Base-by-base conservation (phyloP, 2,797 vertebrate genomes). In the Rhinella marina region DNA sequence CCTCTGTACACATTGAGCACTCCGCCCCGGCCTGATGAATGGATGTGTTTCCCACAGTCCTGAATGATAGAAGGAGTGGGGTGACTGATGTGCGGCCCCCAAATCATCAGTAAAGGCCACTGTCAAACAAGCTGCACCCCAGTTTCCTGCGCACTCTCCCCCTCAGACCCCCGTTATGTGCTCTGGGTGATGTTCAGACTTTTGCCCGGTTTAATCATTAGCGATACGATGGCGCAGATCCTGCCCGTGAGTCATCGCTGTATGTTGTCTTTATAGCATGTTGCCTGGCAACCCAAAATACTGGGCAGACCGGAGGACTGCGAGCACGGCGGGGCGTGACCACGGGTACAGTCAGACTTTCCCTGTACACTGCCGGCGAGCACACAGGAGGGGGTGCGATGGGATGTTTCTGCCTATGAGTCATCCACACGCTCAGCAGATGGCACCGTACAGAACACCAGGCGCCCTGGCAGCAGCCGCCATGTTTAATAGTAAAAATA, bases 281-380 rank as follows among this genome's bases (percentile, higher is more conserved):
- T 32, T 64, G 79, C 79, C 57, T 64, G n/a, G 79, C 59, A 48
- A 81, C 79, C 79, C 79, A 81, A 81, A 81, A 81, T 81, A 62
- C 32, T 48, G 59, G 19, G 59, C 59, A 81, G 9, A 81, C 21
- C 29, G n/a, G 16, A 79, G 54, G 6, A 52, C 10, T 56, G 78
- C 32, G 17, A 19, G 78, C 0, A 1, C 0, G 57, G 79, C 29
- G 25, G 54, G 77, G 56, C 57, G 78, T 13, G 56, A 7, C 56
- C 7, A 29, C 10, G 10, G 5, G 57, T 59, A 80, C 54, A 80
- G 25, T 80, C 77, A 80, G 14, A 59, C 77, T 80, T 80, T 80
- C 77, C 77, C 7, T 23, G 61, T 62, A 59, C 57, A 19, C 25
- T 17, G 41, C 68, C 8, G 25, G 14, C 73, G 14, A 8, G 76